Evolutionary conservation across 2,888 invertebrate genomes (phyloP), one percentile per base, ranked within the genome.

Genomic region (Geotrupes spiniger): DNA sequence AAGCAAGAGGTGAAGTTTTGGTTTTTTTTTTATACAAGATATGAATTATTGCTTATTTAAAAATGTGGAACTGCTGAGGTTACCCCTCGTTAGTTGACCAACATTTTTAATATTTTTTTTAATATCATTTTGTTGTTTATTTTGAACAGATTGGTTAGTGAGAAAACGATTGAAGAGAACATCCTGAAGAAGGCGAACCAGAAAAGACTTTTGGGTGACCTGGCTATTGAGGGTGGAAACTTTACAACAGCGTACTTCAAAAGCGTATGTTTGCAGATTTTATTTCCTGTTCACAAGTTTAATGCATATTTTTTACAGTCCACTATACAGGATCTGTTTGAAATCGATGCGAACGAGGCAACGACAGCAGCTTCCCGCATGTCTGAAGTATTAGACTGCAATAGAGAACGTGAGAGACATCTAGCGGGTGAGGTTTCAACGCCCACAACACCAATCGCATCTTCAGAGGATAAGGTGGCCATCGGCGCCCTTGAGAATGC

Each of bases 171-270:
- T 33, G 99, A 99, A 78, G 99, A 99, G 75, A 99, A 99, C 76
- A 99, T 99, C 64, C 76, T 99, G 65, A 96, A 95, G 75, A 99
- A 99, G 74, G 99, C 99, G 2, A 93, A 92, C 74, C 97, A 99
- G 75, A 99, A 99, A 74, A 82, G 96, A 54, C 78, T 94, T 70
- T 82, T 99, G 17, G 96, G 96, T 42, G 93, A 96, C 74, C 82
- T 98, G 68, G 97, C 99, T 38, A 99, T 99, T 67, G 99, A 99
- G 76, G 95, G 92, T 59, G 99, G 98, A 5, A 96, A 95, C 76
- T 99, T 99, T 73, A 99, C 97, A 17, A 95, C 98, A 9, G 92
- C 94, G 0, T 95, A 90, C 74, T 93, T 99, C 76, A 92, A 94
- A 69, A 85, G 84, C 71, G 87, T 86, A 74, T 74, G 78, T 76